Evolutionary conservation across 2,888 invertebrate genomes (phyloP).

Genomic region (Ichneumon xanthorius): DNA sequence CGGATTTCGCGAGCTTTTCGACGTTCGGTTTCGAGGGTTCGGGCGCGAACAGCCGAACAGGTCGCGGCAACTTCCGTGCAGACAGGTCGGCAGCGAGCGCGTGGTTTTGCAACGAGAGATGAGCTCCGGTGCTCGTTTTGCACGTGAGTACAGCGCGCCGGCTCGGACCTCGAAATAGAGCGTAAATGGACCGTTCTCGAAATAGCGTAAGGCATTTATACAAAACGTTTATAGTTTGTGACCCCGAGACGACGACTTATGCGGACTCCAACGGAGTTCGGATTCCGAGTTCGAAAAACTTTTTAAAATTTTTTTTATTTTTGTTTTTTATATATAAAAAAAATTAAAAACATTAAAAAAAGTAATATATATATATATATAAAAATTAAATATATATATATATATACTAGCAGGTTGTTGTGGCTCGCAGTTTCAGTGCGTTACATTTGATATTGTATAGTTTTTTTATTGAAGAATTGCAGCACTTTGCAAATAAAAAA

Average conservation of each 20-base stretch:
- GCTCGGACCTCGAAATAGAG: conserved; percentile 62
- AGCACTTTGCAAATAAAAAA: no score
- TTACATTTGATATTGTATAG: no score
- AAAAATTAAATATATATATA: no score
- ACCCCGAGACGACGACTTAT: conserved; percentile 57
- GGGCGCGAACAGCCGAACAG: no score
- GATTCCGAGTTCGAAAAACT: conserved; percentile 33
- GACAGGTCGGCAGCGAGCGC: not conserved
- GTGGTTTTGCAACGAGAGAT: not conserved
- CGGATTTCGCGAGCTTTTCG: not conserved
- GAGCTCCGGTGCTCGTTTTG: conserved; percentile 1
- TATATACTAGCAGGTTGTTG: no score
- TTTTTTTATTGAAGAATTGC: no score
- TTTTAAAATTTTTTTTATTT: not conserved
- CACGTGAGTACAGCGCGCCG: conserved; percentile 25
- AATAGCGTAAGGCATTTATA: conserved; percentile 57
- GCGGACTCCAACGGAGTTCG: conserved; percentile 51
- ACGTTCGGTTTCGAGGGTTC: no score
- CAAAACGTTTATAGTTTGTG: conserved; percentile 53
- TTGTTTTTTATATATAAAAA: no score
- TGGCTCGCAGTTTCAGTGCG: no score
- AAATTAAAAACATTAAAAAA: no score
- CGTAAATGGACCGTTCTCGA: conserved; percentile 64
- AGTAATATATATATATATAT: no score
- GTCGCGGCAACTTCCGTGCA: no score